Percentiles rank a stretch among this genome's conserved stretches.
These are phyloP conservation scores for Ispidina picta DNA, from an alignment of 2,797 vertebrate species.

Conservation along the genomic window DNA sequence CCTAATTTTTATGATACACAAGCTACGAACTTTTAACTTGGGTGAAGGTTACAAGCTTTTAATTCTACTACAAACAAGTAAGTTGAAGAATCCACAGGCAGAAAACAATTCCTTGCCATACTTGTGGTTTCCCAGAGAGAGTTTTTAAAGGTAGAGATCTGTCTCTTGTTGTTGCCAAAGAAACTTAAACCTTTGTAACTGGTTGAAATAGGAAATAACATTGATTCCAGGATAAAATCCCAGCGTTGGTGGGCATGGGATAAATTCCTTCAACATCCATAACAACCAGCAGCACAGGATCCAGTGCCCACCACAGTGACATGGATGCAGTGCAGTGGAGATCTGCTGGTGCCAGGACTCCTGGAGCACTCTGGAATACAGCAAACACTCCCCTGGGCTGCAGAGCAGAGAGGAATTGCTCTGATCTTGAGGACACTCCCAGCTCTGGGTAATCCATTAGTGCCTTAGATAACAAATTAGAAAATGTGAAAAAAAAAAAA, in stretches of 20 bases:
- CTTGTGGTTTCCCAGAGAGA: not conserved
- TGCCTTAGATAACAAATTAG: not conserved
- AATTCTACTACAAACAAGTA: not conserved
- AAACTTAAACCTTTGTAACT: not conserved
- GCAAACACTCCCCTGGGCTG: not conserved
- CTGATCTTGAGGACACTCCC: not conserved
- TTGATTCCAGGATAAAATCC: not conserved
- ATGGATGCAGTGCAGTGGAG: accelerated
- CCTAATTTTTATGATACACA: not conserved
- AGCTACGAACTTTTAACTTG: not conserved
- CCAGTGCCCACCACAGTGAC: not conserved
- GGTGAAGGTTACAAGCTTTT: not conserved
- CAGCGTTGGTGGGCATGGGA: not conserved
- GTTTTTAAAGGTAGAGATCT: not conserved
- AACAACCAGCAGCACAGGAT: not conserved
- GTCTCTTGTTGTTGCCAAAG: not conserved
- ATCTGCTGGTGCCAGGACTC: not conserved
- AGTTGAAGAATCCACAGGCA: not conserved
- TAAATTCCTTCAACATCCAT: not conserved
- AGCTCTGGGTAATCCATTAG: not conserved
- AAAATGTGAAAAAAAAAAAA: not conserved
- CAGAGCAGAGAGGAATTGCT: not conserved
- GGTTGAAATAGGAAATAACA: not conserved
- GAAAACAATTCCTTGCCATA: not conserved
- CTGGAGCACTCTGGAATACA: not conserved